Conservation (phyloP, 64 coral and sea anemone species). For the Trachythela sp. region DNA sequence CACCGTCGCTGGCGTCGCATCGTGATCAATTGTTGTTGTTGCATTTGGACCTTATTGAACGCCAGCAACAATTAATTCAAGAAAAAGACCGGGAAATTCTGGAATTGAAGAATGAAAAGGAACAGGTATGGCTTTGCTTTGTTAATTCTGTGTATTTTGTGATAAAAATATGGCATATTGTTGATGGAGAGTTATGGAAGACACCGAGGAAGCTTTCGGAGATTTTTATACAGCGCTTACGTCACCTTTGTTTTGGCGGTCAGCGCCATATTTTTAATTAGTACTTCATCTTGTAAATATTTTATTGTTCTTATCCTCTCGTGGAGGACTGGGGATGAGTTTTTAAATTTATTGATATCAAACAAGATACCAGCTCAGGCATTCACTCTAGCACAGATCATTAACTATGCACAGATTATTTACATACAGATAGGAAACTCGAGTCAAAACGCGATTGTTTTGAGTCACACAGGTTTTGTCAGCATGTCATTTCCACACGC, state of each 20-base stretch:
- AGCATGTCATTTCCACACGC: too few relatives aligned
- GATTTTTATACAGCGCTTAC: background rate
- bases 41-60: constrained; percentile 96
- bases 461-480: too few relatives aligned
- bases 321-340: too few relatives aligned
- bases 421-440: too few relatives aligned
- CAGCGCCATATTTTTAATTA: background rate
- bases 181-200: background rate
- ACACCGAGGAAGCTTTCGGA: background rate
- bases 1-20: constrained; percentile 68
- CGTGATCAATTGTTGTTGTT: constrained; percentile 83
- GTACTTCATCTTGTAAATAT: background rate
- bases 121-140: constrained; percentile 61
- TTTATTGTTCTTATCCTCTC: background rate
- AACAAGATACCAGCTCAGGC: too few relatives aligned
- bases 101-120: constrained; percentile 89
- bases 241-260: constrained; percentile 16
- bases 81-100: constrained; percentile 83
- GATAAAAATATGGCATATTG: background rate
- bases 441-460: too few relatives aligned
- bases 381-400: too few relatives aligned
- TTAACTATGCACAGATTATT: too few relatives aligned
- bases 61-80: constrained; percentile 90
- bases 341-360: too few relatives aligned
- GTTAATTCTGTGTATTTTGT: background rate